Base-by-base conservation (phyloP, 2,888 invertebrate genomes). In the Ectemnius cavifrons region DNA sequence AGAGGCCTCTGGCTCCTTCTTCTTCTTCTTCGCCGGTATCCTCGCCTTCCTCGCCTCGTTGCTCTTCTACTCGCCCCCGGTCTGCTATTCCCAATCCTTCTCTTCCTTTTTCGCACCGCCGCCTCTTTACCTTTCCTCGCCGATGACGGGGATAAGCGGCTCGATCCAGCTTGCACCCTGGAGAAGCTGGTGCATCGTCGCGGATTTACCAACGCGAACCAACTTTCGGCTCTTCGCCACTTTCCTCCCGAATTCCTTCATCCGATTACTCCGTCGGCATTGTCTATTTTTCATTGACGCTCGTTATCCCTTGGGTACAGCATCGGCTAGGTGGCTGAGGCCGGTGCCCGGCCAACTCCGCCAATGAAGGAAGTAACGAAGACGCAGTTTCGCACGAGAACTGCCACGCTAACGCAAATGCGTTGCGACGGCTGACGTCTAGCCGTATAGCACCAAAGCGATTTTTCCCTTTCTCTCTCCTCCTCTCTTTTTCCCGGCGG, bases 391-490 rank as follows among this genome's bases (percentile, higher is more conserved):
- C 63, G 63, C 63, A 46, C 64, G 66, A 68, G 72, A 77, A 73
- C 70, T 71, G 69, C 77, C 72, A 76, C 74, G 73, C 63, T 65
- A 84, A 88, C 81, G 83, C 82, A 89, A 88, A 89, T 88, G 73
- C 87, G 82, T 82, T 83, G 71, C 85, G 89, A 88, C 88, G 85
- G 80, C 72, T 86, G 85, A 82, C 85, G 82, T 87, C 87, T 82
- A 74, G 80, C 75, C 78, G 80, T 65, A 70, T 72, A 80, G 73
- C 74, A 73, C 72, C 77, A 65, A 63, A 68, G 58, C 27, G 61
- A 78, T 82, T 82, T 82, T 78, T 73, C 70, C 52, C 27, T 57
- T 46, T 66, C 56, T 52, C 18, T 63, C 52, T 66, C 46, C 37
- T 47, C 28, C 23, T 67, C 27, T 57, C 73, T 75, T 64, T 57